Conservation (phyloP, 2,888 invertebrate genomes). For the Monopis laevigella region DNA sequence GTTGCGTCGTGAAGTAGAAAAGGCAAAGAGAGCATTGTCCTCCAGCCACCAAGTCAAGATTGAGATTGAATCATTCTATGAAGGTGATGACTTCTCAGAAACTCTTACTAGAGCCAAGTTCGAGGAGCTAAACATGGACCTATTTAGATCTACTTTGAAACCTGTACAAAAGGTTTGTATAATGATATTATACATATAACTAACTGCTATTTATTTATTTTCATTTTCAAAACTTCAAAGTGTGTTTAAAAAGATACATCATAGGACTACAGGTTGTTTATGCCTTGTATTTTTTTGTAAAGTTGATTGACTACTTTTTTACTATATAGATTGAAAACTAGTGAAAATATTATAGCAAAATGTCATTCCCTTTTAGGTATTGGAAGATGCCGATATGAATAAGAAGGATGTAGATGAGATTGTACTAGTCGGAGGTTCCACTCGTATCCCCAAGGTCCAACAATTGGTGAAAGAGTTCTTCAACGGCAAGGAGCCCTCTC, state of each 20-base stretch:
- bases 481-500: conserved; percentile 96
- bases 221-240: no score
- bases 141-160: conserved; percentile 91
- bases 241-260: no score
- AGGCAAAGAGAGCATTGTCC: conserved; percentile 95
- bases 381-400: conserved; percentile 99
- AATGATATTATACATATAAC: no score
- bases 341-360: neutral
- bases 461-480: conserved; percentile 94
- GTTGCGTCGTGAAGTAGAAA: conserved; percentile 95
- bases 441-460: conserved; percentile 98
- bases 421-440: conserved; percentile 98
- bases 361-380: conserved; percentile 54
- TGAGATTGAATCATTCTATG: conserved; percentile 98
- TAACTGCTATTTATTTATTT: no score
- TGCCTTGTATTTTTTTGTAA: no score
- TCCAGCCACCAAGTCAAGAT: conserved; percentile 95
- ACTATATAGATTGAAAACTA: no score
- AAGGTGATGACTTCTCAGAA: conserved; percentile 98
- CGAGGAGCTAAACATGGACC: conserved; percentile 96
- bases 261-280: no score
- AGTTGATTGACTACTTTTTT: no score
- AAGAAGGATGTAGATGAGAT: conserved; percentile 99
- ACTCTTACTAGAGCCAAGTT: conserved; percentile 98
- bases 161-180: conserved; percentile 91